phyloP scores from a whole-genome alignment of 2,888 invertebrate genomes.

The Drosophila sordidula region DNA sequence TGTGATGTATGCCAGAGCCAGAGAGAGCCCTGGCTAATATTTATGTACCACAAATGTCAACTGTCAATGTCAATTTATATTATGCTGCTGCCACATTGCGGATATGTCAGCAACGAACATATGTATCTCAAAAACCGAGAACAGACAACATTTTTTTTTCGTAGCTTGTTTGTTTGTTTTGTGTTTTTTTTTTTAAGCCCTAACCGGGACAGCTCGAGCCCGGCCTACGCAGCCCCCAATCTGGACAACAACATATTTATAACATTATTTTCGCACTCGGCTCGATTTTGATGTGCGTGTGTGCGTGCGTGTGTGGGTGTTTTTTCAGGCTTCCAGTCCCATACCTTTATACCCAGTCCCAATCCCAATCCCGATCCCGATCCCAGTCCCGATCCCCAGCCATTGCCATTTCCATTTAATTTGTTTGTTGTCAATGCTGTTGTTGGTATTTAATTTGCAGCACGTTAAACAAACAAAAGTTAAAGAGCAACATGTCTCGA shows the following conservation, averaged over 20 bases:
- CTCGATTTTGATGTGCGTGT: constrained; percentile 13
- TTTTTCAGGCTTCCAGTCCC: constrained; percentile 14
- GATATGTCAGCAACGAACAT: constrained; percentile 79
- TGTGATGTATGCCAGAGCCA: constrained; percentile 46
- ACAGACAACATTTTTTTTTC: constrained; percentile 44
- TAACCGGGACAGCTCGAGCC: constrained; percentile 48
- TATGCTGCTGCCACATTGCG: constrained; percentile 80
- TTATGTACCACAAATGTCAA: constrained; percentile 80
- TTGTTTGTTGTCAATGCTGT: constrained; percentile 61
- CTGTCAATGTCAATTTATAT: constrained; percentile 80
- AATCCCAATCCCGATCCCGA: not conserved
- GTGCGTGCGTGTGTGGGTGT: constrained; percentile 42
- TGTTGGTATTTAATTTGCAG: constrained; percentile 71
- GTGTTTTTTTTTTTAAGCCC: constrained; percentile 47
- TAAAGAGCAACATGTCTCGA: constrained; percentile 59
- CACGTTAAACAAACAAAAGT: constrained; percentile 76
- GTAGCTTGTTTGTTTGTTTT: constrained; percentile 19
- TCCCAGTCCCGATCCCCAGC: constrained; percentile 2
- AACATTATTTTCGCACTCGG: constrained; percentile 76
- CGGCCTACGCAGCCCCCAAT: constrained; percentile 59
- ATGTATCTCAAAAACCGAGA: constrained; percentile 71
- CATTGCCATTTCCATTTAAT: constrained; percentile 55
- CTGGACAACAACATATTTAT: constrained; percentile 71
- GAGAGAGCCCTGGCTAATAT: constrained; percentile 72
- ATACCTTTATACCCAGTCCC: not conserved